These are phyloP conservation scores for Cephus pygmeus DNA, from an alignment of 2,888 invertebrate species.

Conservation along the genomic window DNA sequence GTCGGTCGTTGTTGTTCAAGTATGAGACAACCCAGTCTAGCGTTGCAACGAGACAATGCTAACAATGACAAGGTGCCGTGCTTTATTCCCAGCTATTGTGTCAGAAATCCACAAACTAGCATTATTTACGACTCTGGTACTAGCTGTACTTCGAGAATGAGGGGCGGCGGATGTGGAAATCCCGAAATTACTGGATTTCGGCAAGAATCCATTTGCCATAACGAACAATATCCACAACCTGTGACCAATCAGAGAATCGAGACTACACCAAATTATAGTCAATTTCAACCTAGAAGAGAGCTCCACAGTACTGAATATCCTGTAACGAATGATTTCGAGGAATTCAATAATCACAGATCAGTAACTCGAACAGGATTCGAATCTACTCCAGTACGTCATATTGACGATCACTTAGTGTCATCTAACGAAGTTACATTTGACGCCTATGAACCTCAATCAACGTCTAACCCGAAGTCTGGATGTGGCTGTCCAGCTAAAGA, in stretches of 20 bases:
- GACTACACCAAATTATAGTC: not conserved
- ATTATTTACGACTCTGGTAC: slow-evolving; percentile 17
- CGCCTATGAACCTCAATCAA: not conserved
- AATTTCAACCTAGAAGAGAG: not conserved
- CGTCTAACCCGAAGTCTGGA: not conserved
- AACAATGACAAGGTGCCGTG: slow-evolving; percentile 7
- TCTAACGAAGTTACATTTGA: not conserved
- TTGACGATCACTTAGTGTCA: slow-evolving; percentile 9
- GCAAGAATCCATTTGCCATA: not conserved
- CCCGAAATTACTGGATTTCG: slow-evolving; percentile 8
- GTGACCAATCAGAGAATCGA: not conserved
- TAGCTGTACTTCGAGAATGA: slow-evolving; percentile 31
- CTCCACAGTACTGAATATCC: not conserved
- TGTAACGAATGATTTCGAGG: not conserved
- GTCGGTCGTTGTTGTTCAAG: slow-evolving; percentile 42
- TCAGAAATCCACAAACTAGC: slow-evolving; percentile 19
- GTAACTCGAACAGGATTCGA: not conserved
- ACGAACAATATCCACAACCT: not conserved
- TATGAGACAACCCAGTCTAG: slow-evolving; percentile 18
- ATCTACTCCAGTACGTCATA: slow-evolving; percentile 12
- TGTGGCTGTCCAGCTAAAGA: slow-evolving; percentile 36
- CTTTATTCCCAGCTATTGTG: slow-evolving; percentile 34
- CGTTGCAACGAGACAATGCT: slow-evolving; percentile 1
- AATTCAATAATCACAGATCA: not conserved
- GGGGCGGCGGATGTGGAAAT: slow-evolving; percentile 37